Conservation (phyloP, 1,140 invertebrate species). For the Uloborus diversus region DNA sequence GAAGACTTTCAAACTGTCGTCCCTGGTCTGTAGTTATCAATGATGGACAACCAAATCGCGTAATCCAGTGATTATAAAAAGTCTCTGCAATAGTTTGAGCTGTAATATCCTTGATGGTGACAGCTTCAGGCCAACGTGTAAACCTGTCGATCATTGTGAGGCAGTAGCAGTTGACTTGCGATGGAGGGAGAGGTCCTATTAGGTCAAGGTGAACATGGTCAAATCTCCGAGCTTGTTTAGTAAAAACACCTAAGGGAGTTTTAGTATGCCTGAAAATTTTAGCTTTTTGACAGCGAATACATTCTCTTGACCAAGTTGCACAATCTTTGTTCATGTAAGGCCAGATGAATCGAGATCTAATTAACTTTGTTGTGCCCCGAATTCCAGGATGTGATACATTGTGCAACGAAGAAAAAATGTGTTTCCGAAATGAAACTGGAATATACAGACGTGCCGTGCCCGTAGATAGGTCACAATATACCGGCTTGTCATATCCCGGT, state of each 20-base stretch:
- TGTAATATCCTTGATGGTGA: constrained; percentile 60
- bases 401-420: constrained; percentile 29
- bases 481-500: no score
- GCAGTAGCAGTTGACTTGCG: constrained; percentile 62
- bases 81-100: constrained; percentile 61
- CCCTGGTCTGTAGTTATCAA: constrained; percentile 65
- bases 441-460: no score
- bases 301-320: not conserved
- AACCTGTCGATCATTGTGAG: constrained; percentile 67
- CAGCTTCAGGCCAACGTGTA: constrained; percentile 66
- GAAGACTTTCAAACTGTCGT: constrained; percentile 63
- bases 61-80: constrained; percentile 63
- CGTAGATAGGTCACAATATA: constrained; percentile 49
- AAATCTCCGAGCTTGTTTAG: constrained; percentile 58
- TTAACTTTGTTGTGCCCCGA: constrained; percentile 3
- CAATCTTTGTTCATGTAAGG: constrained; percentile 2
- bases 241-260: constrained; percentile 27
- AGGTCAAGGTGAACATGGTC: constrained; percentile 68
- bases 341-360: constrained; percentile 17
- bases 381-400: constrained; percentile 34
- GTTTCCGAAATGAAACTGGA: not conserved
- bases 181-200: constrained; percentile 65
- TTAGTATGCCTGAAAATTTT: constrained; percentile 48
- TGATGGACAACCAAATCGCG: constrained; percentile 61
- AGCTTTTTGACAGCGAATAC: constrained; percentile 25